phyloP scores from a whole-genome alignment of 1,140 invertebrate species.

The Drosophila bocqueti region DNA sequence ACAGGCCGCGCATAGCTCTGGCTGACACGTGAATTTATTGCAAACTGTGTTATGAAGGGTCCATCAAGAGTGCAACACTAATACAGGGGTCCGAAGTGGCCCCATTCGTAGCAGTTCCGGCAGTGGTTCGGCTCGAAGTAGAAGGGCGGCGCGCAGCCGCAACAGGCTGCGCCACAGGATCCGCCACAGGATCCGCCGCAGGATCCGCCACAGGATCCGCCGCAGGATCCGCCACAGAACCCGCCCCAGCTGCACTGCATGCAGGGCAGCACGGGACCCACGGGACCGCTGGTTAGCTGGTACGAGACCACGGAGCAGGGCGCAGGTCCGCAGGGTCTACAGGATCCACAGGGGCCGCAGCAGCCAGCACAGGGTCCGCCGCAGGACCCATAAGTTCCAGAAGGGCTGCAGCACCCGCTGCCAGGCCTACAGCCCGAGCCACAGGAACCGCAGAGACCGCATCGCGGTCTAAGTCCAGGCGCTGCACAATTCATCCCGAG shows the following conservation, averaged over 20 bases:
- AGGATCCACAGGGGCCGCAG: slow-evolving; percentile 1
- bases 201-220: not conserved
- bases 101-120: slow-evolving; percentile 62
- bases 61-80: slow-evolving; percentile 51
- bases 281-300: slow-evolving; percentile 50
- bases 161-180: not conserved
- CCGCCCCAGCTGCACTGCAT: slow-evolving; percentile 39
- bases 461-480: slow-evolving; percentile 7
- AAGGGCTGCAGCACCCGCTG: slow-evolving; percentile 9
- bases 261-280: slow-evolving; percentile 55
- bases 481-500: slow-evolving; percentile 33
- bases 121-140: slow-evolving; percentile 60
- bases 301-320: slow-evolving; percentile 65
- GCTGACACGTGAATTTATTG: slow-evolving; percentile 69
- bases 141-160: slow-evolving; percentile 55
- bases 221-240: not conserved
- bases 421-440: slow-evolving; percentile 5
- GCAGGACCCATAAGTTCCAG: slow-evolving; percentile 18
- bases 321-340: slow-evolving; percentile 12
- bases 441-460: not conserved
- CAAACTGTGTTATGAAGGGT: slow-evolving; percentile 53
- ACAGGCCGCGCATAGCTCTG: slow-evolving; percentile 17
- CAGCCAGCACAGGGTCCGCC: slow-evolving; percentile 1
- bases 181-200: not conserved
- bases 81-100: slow-evolving; percentile 65